Evolutionary conservation across 1,140 invertebrate genomes (phyloP).

Genomic region (Sitobion miscanthi): DNA sequence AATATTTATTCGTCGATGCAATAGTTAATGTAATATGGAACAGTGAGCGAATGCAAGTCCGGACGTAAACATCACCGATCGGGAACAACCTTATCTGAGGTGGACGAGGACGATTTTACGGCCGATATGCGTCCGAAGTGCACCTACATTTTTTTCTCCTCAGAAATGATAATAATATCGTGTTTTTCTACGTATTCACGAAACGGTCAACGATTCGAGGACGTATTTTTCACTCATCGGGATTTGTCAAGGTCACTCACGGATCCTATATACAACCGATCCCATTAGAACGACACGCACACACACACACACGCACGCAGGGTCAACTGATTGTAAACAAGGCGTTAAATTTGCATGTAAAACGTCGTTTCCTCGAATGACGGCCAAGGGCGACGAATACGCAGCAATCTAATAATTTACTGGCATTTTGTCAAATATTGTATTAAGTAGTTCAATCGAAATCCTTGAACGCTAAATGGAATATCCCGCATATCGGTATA

Average conservation of each 20-base stretch:
- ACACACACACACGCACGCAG: background rate
- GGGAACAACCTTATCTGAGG: background rate
- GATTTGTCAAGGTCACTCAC: background rate
- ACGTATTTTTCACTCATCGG: background rate
- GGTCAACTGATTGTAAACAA: background rate
- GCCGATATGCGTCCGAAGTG: background rate
- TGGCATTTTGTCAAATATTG: constrained; percentile 1
- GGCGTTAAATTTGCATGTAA: constrained; percentile 20
- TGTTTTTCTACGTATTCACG: background rate
- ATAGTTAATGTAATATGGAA: background rate
- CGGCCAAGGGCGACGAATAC: background rate
- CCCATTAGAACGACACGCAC: background rate
- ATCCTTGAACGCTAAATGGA: background rate
- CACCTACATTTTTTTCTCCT: background rate
- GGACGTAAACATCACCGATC: background rate
- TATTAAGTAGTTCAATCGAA: background rate
- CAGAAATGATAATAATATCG: background rate
- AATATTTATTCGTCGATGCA: background rate
- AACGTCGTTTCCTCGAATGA: constrained; percentile 13
- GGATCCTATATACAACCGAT: background rate
- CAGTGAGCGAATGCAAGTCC: background rate
- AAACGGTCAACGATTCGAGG: background rate
- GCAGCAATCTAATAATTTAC: background rate
- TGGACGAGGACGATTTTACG: background rate
- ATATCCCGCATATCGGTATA: background rate